Evolutionary conservation across 2,888 invertebrate genomes (phyloP).

Genomic region (Adelognathus sp.): DNA sequence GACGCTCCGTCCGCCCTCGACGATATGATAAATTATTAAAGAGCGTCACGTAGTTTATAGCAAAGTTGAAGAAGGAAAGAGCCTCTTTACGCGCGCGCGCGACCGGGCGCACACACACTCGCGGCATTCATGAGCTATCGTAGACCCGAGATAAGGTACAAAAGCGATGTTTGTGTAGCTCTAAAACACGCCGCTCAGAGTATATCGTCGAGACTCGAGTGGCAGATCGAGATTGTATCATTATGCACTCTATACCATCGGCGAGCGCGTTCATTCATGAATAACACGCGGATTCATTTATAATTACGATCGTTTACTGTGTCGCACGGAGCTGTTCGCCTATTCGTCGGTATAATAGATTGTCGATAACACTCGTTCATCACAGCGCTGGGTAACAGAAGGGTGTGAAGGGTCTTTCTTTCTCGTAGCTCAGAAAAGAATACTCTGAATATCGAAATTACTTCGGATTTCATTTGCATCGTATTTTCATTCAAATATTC

Average conservation of each 20-base stretch:
- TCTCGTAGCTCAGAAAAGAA: too few species aligned
- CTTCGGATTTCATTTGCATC: too few species aligned
- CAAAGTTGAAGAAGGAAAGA: background rate
- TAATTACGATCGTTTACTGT: background rate
- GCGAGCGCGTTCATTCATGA: slow-evolving; percentile 52
- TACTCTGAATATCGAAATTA: too few species aligned
- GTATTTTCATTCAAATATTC: too few species aligned
- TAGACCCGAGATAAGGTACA: slow-evolving; percentile 46
- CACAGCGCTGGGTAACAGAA: too few species aligned
- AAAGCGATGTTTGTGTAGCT: slow-evolving; percentile 49
- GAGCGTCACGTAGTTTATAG: background rate
- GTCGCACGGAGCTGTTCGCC: background rate
- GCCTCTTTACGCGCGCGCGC: background rate
- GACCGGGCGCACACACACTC: background rate
- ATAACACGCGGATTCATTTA: slow-evolving; percentile 17
- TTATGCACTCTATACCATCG: slow-evolving; percentile 7
- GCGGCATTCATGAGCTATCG: slow-evolving; percentile 36
- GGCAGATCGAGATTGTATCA: slow-evolving; percentile 36
- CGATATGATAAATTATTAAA: slow-evolving; percentile 48
- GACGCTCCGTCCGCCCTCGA: background rate
- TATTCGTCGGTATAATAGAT: background rate
- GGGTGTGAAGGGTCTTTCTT: too few species aligned
- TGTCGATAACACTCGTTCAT: too few species aligned
- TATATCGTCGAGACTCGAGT: slow-evolving; percentile 16
- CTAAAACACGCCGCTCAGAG: slow-evolving; percentile 18